Evolutionary conservation across 2,888 invertebrate species (phyloP).

Genomic region (Pseudococcus viburni): DNA sequence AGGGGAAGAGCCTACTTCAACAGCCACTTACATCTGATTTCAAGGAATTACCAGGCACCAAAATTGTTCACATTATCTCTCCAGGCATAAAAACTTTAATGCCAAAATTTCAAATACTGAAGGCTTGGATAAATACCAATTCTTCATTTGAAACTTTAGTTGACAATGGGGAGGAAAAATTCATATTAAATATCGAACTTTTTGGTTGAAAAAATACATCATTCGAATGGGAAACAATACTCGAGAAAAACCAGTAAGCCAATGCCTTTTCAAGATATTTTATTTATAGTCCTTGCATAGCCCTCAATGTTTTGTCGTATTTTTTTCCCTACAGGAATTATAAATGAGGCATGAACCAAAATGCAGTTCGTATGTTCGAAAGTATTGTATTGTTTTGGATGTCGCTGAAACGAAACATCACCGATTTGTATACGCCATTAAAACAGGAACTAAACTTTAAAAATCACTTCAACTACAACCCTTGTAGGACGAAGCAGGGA

Average conservation of each 20-base stretch:
- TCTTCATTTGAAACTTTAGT: too few relatives aligned
- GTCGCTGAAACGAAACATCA: slow-evolving; percentile 19
- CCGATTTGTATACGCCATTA: slow-evolving; percentile 17
- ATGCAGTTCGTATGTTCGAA: background rate
- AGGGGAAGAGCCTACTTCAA: too few relatives aligned
- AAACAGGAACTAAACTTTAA: slow-evolving; percentile 50
- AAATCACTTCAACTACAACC: slow-evolving; percentile 44
- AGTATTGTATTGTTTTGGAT: background rate
- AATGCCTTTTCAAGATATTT: background rate
- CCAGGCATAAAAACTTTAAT: too few relatives aligned
- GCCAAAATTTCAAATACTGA: too few relatives aligned
- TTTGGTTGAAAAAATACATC: background rate
- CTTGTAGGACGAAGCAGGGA: background rate
- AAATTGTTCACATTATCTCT: too few relatives aligned
- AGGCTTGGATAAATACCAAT: too few relatives aligned
- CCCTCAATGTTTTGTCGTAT: slow-evolving; percentile 9
- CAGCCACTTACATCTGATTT: too few relatives aligned
- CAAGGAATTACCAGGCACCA: too few relatives aligned
- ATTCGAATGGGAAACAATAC: background rate
- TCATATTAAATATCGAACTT: too few relatives aligned
- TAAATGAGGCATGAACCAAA: slow-evolving; percentile 30
- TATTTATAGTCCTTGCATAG: background rate
- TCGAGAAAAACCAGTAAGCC: background rate
- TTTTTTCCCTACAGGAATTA: slow-evolving; percentile 10
- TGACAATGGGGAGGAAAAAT: too few relatives aligned